These are phyloP conservation scores for Platysteira castanea DNA, from an alignment of 2,113 vertebrate genomes.

Conservation along the genomic window DNA sequence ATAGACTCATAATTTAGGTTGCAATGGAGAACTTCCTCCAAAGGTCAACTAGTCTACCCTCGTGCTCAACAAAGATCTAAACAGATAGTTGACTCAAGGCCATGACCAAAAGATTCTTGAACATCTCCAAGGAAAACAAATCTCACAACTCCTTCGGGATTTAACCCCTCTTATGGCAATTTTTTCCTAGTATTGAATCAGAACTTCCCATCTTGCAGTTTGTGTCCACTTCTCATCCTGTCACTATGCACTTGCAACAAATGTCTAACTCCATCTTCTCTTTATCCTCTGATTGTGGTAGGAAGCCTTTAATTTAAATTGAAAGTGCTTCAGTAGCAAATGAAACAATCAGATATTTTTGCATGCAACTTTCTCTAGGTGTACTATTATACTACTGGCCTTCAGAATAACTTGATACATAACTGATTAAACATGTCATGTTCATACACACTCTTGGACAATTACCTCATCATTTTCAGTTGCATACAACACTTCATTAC, in stretches of 20 bases:
- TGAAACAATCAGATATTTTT: background rate
- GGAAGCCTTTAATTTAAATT: background rate
- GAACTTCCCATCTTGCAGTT: background rate
- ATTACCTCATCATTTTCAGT: conserved; percentile 94
- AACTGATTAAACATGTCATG: background rate
- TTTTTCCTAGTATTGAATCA: background rate
- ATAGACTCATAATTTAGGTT: background rate
- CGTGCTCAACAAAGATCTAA: background rate
- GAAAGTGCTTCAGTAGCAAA: background rate
- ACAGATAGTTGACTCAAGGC: background rate
- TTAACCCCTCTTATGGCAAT: background rate
- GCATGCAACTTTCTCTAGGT: background rate
- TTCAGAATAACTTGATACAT: background rate
- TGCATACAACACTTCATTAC: conserved; percentile 92
- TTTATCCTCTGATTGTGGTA: background rate
- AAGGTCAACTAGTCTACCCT: background rate
- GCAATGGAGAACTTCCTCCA: background rate
- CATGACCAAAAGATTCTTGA: background rate
- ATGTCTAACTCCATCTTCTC: background rate
- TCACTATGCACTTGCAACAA: background rate
- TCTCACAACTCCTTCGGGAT: background rate
- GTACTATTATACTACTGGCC: background rate
- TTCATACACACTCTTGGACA: background rate
- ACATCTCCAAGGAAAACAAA: background rate
- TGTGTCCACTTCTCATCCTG: background rate